Base-by-base conservation (phyloP, 2,113 vertebrate genomes). In the Labeo catla region DNA sequence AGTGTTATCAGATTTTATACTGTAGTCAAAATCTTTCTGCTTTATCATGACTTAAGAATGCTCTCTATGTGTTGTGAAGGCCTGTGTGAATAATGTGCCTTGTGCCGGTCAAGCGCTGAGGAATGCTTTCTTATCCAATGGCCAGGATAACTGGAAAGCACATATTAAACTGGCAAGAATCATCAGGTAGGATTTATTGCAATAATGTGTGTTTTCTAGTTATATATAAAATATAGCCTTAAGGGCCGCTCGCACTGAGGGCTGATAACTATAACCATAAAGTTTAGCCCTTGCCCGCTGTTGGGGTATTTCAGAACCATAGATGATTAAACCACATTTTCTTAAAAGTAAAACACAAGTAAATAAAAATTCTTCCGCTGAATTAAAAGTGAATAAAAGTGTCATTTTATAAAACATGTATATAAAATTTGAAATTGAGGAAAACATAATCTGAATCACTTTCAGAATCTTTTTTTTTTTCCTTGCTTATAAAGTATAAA, bases 111-210 rank as follows among this genome's bases (percentile, higher is more conserved):
- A 2, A 57, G 83, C 88, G 2, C 65, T 89, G 72, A 87, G 88
- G 66, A 87, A 87, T 28, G 86, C 83, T 73, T 85, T 83, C 50
- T 57, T 89, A 73, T 89, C 88, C 57, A 86, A 83, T 79, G 65
- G 79, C 50, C 79, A 89, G 63, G 88, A 85, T 65, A 89, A 89
- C 80, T 89, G 88, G 88, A 89, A 87, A 86, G 52, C 88, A n/a
- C 86, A 89, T 34, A 50, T 87, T 11, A 89, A 87, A 83, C 84
- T 89, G 45, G 83, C 88, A 59, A 83, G 83, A 83, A 86, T 89
- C 45, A 89, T 89, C 74, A 89, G 77, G 88, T 85, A 85, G 34
- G 65, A 45, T 74, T 63, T 63, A n/a, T 9, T 3, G 65, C 61
- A 15, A 8, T 39, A 23, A 77, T 45, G 68, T 59, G 28, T 76